Base-by-base conservation (phyloP, 2,888 invertebrate species). In the Caenorhabditis afra region DNA sequence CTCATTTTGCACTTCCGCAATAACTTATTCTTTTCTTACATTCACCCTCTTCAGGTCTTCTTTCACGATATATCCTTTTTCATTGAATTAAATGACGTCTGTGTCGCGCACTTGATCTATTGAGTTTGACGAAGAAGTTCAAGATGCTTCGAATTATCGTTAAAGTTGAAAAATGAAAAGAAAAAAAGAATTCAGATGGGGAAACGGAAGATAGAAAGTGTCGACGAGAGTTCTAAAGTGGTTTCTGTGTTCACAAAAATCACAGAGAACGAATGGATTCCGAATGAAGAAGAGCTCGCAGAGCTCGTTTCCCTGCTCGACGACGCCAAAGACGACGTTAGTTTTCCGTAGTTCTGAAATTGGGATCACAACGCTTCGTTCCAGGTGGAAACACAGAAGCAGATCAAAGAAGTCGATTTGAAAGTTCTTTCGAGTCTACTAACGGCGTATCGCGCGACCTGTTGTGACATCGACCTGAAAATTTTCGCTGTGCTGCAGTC, bases 301-400 rank as follows among this genome's bases (percentile, higher is more conserved):
- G 52, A 68, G 47, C 61, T 79, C 16, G 35, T 68, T 4, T 3
- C 12, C 3, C 37, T 74, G 7, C 53, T 79, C 0, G 47, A 52
- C 16, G 79, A 79, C 20, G 55, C 49, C 14, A 79, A 79, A 50
- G 79, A 79, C 45, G 79, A 73, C 35, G 78, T 78, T 4, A 12
- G 45, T 49, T 8, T 29, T 35, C 23, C 50, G 3, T 10, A 1
- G 39, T 0, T 58, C 11, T 62, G 12, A 55, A 66, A 29, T 39
- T 47, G 53, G 3, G 37, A 52, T 22, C 18, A 20, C 5, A 47
- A 50, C 20, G 18, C 58, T 74, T 18, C 64, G 18, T 64, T 74
- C 18, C 64, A 79, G 75, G 55, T 16, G 12, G 39, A 59, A 52
- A 47, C 65, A 11, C 64, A 71, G 23, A 39, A 70, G 16, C 47